A percentile compares a stretch with the other conserved stretches of the same genome.
Evolutionary conservation across 2,113 vertebrate species (phyloP).

Genomic region (Antigone vipio): DNA sequence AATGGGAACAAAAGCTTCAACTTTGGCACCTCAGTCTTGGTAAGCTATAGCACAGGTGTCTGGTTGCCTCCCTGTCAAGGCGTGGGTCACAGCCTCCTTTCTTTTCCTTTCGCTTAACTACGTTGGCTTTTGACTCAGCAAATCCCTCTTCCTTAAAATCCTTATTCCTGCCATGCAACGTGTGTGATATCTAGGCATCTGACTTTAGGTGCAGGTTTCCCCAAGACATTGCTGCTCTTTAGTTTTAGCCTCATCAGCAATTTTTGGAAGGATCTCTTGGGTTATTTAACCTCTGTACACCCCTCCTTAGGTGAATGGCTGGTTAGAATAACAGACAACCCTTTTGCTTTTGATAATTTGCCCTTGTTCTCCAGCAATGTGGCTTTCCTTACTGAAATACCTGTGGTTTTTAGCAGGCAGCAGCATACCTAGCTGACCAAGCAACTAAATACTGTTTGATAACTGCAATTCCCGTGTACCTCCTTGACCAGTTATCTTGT

Average conservation of each 20-base stretch:
- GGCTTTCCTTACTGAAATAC: background rate
- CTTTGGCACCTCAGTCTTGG: background rate
- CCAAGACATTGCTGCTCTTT: background rate
- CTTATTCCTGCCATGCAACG: background rate
- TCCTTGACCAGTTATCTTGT: background rate
- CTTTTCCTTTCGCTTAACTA: background rate
- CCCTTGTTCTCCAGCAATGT: background rate
- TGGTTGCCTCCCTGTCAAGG: background rate
- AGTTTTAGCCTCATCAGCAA: background rate
- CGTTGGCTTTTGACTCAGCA: background rate
- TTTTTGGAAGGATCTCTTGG: background rate
- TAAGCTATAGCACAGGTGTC: background rate
- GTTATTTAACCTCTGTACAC: background rate
- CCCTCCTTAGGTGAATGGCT: background rate
- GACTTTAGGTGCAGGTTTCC: background rate
- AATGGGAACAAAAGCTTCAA: background rate
- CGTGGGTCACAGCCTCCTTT: background rate
- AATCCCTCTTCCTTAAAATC: background rate
- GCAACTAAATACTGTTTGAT: background rate
- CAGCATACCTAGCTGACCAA: background rate
- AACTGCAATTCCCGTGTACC: background rate
- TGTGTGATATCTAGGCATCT: background rate
- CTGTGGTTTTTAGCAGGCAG: background rate
- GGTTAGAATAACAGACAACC: background rate
- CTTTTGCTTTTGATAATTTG: background rate